Percentiles rank a stretch among this genome's conserved stretches.
Conservation (phyloP, 1,140 invertebrate genomes). For the Danaus plexippus region DNA sequence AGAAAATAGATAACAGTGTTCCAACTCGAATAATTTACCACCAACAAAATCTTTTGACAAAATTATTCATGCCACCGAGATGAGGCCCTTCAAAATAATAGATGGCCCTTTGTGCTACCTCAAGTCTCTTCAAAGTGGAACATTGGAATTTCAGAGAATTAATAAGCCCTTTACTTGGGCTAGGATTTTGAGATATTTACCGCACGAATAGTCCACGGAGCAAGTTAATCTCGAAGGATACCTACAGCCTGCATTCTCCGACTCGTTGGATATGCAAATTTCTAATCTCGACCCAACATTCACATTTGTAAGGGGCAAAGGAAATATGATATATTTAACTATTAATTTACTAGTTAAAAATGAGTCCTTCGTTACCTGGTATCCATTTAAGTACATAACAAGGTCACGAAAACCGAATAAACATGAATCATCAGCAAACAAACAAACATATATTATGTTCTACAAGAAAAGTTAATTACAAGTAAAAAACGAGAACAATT, state of each 20-base stretch:
- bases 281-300: not conserved
- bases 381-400: too few species aligned
- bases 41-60: constrained; percentile 13
- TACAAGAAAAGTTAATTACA: too few species aligned
- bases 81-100: constrained; percentile 35
- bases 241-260: constrained; percentile 11
- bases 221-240: constrained; percentile 15
- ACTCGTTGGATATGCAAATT: constrained; percentile 12
- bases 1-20: too few species aligned
- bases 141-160: constrained; percentile 44
- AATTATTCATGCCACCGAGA: constrained; percentile 29
- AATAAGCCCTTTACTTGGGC: constrained; percentile 42
- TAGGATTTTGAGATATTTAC: constrained; percentile 41
- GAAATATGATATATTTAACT: too few species aligned
- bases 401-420: too few species aligned
- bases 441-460: too few species aligned
- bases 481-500: too few species aligned
- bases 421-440: too few species aligned
- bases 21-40: constrained; percentile 5
- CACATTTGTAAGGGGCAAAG: too few species aligned
- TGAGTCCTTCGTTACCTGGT: too few species aligned
- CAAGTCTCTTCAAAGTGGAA: constrained; percentile 32
- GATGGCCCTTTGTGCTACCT: constrained; percentile 40
- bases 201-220: constrained; percentile 28
- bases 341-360: too few species aligned